phyloP scores from a whole-genome alignment of 2,797 vertebrate species.

The Lutjanus argentimaculatus region DNA sequence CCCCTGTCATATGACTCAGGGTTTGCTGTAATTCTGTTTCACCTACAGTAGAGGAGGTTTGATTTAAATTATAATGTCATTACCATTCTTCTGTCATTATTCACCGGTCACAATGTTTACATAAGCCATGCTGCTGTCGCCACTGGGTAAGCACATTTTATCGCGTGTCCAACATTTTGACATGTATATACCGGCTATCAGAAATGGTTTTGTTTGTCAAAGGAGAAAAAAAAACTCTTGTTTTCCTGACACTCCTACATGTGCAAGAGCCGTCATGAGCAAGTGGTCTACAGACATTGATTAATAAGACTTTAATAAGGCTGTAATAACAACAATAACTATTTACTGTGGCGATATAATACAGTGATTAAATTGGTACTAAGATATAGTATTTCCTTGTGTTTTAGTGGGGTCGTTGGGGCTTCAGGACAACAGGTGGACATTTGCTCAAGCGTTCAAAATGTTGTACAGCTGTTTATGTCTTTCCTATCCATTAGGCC shows the following conservation, averaged over 20 bases:
- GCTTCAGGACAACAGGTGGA: constrained; percentile 53
- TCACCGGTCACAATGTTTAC: constrained; percentile 83
- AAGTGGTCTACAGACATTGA: not conserved
- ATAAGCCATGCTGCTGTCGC: constrained; percentile 88
- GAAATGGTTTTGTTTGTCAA: constrained; percentile 87
- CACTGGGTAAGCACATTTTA: constrained; percentile 89
- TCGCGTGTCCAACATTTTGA: constrained; percentile 86
- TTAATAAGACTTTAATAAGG: not conserved
- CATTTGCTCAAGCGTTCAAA: constrained; percentile 51
- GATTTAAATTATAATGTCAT: constrained; percentile 83
- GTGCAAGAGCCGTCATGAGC: not conserved
- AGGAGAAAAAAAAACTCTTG: constrained; percentile 79
- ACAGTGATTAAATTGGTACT: not conserved
- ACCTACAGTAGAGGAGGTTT: constrained; percentile 47
- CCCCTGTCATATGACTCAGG: constrained; percentile 44
- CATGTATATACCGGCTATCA: constrained; percentile 87
- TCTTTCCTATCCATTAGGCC: constrained; percentile 52
- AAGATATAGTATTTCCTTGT: not conserved
- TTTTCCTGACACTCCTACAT: constrained; percentile 64
- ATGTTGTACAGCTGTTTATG: constrained; percentile 26
- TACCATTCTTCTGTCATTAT: constrained; percentile 88
- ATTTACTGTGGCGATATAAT: too few relatives aligned
- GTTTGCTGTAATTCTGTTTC: constrained; percentile 34
- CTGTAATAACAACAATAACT: not conserved
- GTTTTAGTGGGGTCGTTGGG: not conserved